These are phyloP conservation scores for Cacatua alba DNA, from an alignment of 2,113 vertebrate species.

Conservation along the genomic window DNA sequence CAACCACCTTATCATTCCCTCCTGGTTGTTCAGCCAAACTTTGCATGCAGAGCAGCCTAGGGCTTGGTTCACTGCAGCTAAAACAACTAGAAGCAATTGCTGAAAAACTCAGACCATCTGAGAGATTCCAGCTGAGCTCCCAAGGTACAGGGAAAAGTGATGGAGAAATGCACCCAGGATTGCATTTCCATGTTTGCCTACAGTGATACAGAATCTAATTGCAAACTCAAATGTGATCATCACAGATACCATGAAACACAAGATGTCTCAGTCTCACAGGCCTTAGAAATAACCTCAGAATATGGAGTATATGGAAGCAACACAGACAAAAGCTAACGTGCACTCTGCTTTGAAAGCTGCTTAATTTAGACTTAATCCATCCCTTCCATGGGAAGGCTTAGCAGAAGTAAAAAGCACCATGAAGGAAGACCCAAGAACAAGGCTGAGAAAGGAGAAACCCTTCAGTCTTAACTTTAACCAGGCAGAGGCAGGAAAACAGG, in stretches of 20 bases:
- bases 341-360: neutral
- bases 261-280: accelerated
- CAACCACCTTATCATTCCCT: neutral
- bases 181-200: neutral
- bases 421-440: neutral
- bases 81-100: neutral
- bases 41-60: neutral
- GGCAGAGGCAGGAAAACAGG: neutral
- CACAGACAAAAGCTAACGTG: neutral
- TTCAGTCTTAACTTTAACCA: neutral
- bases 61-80: neutral
- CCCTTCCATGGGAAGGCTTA: neutral
- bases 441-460: neutral
- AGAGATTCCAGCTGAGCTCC: neutral
- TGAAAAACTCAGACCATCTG: neutral
- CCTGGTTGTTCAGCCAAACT: neutral
- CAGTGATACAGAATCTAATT: neutral
- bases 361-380: accelerated
- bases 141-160: neutral
- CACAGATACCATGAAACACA: neutral
- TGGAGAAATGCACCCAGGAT: neutral
- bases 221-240: neutral
- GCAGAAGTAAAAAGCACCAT: neutral
- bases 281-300: neutral
- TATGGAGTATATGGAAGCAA: neutral